phyloP scores from a whole-genome alignment of 1,140 invertebrate genomes.

The Samia ricini region DNA sequence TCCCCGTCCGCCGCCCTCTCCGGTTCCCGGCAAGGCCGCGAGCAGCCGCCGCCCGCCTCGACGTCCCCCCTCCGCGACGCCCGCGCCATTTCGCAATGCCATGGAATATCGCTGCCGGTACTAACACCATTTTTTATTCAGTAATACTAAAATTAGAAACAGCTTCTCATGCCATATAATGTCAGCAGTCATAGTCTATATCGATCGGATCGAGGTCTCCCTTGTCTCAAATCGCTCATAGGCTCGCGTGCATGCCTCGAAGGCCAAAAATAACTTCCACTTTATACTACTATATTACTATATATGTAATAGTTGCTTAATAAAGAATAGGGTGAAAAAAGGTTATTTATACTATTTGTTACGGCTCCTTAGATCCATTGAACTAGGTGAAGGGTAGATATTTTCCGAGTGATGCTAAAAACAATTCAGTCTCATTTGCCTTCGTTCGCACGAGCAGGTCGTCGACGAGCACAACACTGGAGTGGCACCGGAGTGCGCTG shows the following conservation, averaged over 20 bases:
- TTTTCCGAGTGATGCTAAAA: not conserved
- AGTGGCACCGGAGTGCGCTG: constrained; percentile 81
- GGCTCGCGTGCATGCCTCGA: constrained; percentile 31
- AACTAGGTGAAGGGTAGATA: not conserved
- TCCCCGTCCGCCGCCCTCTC: constrained; percentile 25
- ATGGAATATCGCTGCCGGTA: constrained; percentile 77
- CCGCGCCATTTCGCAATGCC: constrained; percentile 70
- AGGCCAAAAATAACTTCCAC: constrained; percentile 8
- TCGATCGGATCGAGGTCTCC: constrained; percentile 13
- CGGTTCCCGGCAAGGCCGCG: constrained; percentile 35
- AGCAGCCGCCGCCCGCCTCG: constrained; percentile 50
- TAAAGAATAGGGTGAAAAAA: constrained; percentile 1
- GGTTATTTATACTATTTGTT: not conserved
- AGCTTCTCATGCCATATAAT: constrained; percentile 51
- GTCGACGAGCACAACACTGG: constrained; percentile 88
- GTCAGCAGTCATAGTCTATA: constrained; percentile 19
- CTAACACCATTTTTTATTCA: constrained; percentile 77
- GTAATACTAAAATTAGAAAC: constrained; percentile 60
- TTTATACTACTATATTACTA: not conserved
- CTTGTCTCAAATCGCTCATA: constrained; percentile 19
- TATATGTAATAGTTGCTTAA: not conserved
- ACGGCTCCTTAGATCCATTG: not conserved
- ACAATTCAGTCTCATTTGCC: constrained; percentile 17
- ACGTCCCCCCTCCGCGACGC: constrained; percentile 60
- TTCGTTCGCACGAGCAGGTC: constrained; percentile 77